Conservation (phyloP, 2,888 invertebrate genomes). For the Andrena minutula region DNA sequence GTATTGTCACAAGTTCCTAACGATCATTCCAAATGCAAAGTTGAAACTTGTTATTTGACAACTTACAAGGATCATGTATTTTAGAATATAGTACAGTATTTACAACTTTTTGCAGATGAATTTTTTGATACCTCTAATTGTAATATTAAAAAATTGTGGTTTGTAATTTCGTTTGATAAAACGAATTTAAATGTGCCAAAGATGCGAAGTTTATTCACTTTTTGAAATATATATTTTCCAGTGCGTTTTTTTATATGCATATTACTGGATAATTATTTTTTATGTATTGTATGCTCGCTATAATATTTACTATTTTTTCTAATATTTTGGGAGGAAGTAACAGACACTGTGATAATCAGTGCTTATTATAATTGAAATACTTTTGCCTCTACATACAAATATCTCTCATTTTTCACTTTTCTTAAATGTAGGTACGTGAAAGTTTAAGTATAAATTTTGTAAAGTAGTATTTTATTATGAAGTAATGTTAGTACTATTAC, state of each 20-base stretch:
- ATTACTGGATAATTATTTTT: neutral
- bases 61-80: conserved; percentile 19
- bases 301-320: conserved; percentile 33
- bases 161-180: conserved; percentile 13
- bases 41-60: conserved; percentile 13
- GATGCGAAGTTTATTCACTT: conserved; percentile 18
- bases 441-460: conserved; percentile 7
- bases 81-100: conserved; percentile 2
- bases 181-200: conserved; percentile 47
- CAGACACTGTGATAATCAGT: conserved; percentile 65
- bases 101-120: neutral
- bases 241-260: conserved; percentile 5
- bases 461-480: conserved; percentile 22
- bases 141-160: neutral
- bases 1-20: conserved; percentile 53
- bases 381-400: neutral
- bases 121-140: conserved; percentile 10
- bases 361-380: conserved; percentile 52
- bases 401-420: conserved; percentile 12
- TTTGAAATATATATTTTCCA: conserved; percentile 2
- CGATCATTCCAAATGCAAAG: conserved; percentile 25
- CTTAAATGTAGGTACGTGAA: conserved; percentile 2
- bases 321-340: conserved; percentile 38
- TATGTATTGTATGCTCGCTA: conserved; percentile 14
- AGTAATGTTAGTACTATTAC: conserved; percentile 37